Base-by-base conservation (phyloP, 23 tunicate species). In the Phallusia fumigata region DNA sequence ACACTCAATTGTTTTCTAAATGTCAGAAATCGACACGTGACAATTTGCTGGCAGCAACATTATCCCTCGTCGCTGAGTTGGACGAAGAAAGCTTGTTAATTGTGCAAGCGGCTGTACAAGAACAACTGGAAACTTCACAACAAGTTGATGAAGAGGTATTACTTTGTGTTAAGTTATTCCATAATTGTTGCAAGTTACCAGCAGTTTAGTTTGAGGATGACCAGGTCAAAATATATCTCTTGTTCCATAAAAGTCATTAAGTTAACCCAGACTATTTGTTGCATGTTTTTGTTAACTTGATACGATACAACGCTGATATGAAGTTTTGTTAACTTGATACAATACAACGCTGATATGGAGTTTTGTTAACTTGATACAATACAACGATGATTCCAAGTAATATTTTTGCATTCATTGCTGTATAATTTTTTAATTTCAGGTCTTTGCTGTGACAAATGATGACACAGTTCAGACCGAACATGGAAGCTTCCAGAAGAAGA, bases 31-130 rank as follows among this genome's bases (percentile, higher is more conserved):
- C 69, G 16, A 53, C 75, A 6, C 28, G 78, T 0, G 76, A 84
- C 81, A 84, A 84, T 52, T 49, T 84, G 31, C 81, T 84, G 33
- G 5, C 65, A 0, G 87, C 87, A 52, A 84, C 79, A 31, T 19
- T 84, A 0, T 30, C 75, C 12, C 75, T 84, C 24, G 52, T 84
- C 33, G 75, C 76, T 30, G 87, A 84, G 77, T 32, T 84, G 81
- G 81, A 84, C 76, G 28, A 30, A 53, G 65, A 28, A 33, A 76
- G 76, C 26, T 76, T 84, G 76, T 31, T 84, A 12, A 34, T 32
- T 3, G 28, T 84, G 19, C 87, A 84, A 33, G 87, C 76, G 32
- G 87, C 87, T 2, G 13, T 58, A 58, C 69, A 58, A 16, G 69
- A 58, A 58, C 69, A 24, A 22, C 69, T 58, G 15, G 28, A 58